phyloP scores from a whole-genome alignment of 2,888 invertebrate genomes.

The Gortyna flavago region DNA sequence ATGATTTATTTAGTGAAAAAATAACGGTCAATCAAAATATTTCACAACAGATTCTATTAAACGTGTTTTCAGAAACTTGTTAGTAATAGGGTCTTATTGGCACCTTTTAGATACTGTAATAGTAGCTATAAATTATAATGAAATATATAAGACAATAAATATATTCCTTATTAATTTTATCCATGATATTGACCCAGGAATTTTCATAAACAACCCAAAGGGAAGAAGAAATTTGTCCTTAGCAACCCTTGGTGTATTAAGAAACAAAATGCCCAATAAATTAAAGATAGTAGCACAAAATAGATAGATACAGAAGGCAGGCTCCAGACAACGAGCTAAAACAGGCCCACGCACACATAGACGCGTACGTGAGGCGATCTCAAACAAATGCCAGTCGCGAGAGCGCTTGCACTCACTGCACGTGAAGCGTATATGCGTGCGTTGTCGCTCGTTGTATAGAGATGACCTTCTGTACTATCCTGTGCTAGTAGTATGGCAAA shows the following conservation, averaged over 20 bases:
- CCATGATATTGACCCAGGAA: slow-evolving; percentile 19
- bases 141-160: slow-evolving; percentile 31
- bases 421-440: neutral
- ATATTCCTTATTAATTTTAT: slow-evolving; percentile 14
- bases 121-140: slow-evolving; percentile 2
- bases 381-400: neutral
- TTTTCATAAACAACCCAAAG: slow-evolving; percentile 46
- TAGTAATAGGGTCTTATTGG: neutral
- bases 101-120: neutral
- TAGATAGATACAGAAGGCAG: neutral
- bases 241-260: slow-evolving; percentile 33
- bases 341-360: neutral
- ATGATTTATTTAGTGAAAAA: neutral
- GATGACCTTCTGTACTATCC: slow-evolving; percentile 5
- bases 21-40: neutral
- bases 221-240: slow-evolving; percentile 12
- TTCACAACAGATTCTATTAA: neutral
- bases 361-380: fast-evolving
- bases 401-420: neutral
- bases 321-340: neutral
- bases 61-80: neutral
- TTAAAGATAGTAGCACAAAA: neutral
- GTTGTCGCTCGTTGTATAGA: no score
- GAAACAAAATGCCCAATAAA: slow-evolving; percentile 48
- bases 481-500: slow-evolving; percentile 26